Conservation (phyloP, 2,113 vertebrate genomes). For the cattle (Bos taurus) region ARS-UCD2.0 NC_037342.1:904501-905000, state of each 20-base stretch:
- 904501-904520: neutral
- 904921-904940: neutral
- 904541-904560: neutral
- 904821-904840: fast-evolving
- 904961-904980: neutral
- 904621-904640: neutral
- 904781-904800: neutral
- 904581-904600: neutral
- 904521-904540: neutral
- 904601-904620: neutral
- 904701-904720: neutral
- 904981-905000: neutral
- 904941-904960: neutral
- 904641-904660: neutral
- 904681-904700: neutral
- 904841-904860: too few species aligned
- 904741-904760: too few species aligned
- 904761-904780: too few species aligned
- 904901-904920: neutral
- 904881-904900: fast-evolving
- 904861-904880: neutral
- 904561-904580: too few species aligned
- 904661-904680: neutral
- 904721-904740: neutral
- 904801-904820: neutral